phyloP scores from a whole-genome alignment of 2,888 invertebrate genomes.

The Nasonia oneida region DNA sequence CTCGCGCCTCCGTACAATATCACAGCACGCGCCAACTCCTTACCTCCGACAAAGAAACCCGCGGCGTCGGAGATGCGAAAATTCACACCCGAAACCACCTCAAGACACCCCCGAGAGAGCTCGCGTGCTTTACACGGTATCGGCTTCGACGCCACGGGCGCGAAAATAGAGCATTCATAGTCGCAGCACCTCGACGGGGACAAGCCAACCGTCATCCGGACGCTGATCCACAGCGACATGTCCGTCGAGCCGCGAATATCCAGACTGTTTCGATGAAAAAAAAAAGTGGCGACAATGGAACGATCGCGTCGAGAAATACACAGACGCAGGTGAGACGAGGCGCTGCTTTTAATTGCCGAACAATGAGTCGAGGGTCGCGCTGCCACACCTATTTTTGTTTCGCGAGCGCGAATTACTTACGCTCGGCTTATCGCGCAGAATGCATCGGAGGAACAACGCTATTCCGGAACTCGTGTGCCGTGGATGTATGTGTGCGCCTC shows the following conservation, averaged over 20 bases:
- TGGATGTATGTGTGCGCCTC: not conserved
- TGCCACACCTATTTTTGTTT: slow-evolving; percentile 74
- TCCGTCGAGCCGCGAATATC: slow-evolving; percentile 74
- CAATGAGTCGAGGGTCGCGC: slow-evolving; percentile 69
- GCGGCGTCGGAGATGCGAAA: slow-evolving; percentile 12
- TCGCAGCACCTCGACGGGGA: not conserved
- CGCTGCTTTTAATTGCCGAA: slow-evolving; percentile 77
- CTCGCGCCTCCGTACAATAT: slow-evolving; percentile 3
- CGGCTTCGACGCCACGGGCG: not conserved
- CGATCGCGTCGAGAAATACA: not conserved
- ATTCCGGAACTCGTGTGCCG: not conserved
- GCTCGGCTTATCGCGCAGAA: slow-evolving; percentile 38
- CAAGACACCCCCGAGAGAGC: not conserved
- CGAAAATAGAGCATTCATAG: slow-evolving; percentile 24
- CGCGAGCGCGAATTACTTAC: slow-evolving; percentile 67
- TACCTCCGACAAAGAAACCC: not conserved
- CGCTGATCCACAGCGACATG: slow-evolving; percentile 69
- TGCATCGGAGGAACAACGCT: not conserved
- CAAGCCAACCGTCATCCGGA: not conserved
- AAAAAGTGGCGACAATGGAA: not conserved
- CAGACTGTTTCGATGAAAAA: not conserved
- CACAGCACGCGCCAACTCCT: not conserved
- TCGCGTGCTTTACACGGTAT: not conserved
- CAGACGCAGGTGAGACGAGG: slow-evolving; percentile 74
- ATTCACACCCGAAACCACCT: slow-evolving; percentile 18